A percentile compares a stretch with the other conserved stretches of the same genome.
phyloP scores from a whole-genome alignment of 1,140 invertebrate species.

The Hetaerina americana region DNA sequence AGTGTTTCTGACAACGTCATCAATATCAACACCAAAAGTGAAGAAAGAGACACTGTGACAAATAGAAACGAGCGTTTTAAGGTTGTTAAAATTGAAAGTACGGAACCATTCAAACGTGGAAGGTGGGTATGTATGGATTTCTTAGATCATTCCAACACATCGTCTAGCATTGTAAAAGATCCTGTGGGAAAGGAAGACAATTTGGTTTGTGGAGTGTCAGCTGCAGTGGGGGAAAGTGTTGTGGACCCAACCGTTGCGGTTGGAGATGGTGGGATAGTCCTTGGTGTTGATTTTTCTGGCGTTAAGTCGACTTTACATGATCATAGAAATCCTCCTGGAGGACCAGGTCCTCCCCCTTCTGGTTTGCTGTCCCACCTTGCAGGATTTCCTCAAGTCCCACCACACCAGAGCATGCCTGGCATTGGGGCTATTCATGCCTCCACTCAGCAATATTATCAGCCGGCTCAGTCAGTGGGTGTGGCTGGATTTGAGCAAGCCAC shows the following conservation, averaged over 20 bases:
- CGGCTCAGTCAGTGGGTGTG: neutral
- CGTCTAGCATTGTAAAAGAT: neutral
- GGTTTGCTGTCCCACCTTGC: neutral
- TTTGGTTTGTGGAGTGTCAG: neutral
- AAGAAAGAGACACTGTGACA: conserved; percentile 34
- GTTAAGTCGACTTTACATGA: neutral
- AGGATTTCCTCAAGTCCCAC: neutral
- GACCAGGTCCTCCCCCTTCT: neutral
- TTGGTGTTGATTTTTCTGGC: neutral
- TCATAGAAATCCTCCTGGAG: neutral
- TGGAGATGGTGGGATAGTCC: neutral
- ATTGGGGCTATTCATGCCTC: neutral
- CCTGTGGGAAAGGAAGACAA: neutral
- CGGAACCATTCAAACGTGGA: conserved; percentile 84
- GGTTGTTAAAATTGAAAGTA: conserved; percentile 92
- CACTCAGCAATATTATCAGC: neutral
- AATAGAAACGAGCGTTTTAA: conserved; percentile 76
- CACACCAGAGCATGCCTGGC: neutral
- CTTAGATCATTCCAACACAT: conserved; percentile 50
- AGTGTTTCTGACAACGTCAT: conserved; percentile 46
- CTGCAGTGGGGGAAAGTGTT: neutral
- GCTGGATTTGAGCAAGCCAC: neutral
- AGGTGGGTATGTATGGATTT: conserved; percentile 94
- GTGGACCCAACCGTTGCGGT: neutral
- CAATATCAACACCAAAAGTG: conserved; percentile 45